Base-by-base conservation (phyloP, 2,113 vertebrate genomes). In the Ascaphus truei region DNA sequence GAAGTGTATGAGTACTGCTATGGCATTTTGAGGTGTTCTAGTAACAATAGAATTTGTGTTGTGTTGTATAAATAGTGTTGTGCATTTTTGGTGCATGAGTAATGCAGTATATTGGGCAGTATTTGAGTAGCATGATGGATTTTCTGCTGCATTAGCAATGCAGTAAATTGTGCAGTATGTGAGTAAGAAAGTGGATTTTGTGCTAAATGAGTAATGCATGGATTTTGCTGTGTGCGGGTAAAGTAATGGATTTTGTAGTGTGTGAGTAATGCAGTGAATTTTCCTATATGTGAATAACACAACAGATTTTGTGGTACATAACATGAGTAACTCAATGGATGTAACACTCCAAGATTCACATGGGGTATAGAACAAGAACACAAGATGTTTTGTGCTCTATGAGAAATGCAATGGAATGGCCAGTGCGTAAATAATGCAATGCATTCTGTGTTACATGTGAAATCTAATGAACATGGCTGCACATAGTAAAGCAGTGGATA, bases 81-180 rank as follows among this genome's bases (percentile, higher is more conserved):
- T 36, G 15, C 48, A 51, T 20, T 64, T 34, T 64, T 37, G 20
- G 10, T 27, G 4, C 31, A 41, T 3, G 8, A 29, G n/a, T n/a
- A n/a, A n/a, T n/a, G n/a, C n/a, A 53, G 34, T 65, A 53, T 65
- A 65, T 20, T 27, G 29, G 37, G n/a, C 15, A 65, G 23, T 12
- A 65, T 53, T 36, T n/a, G 23, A 36, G 23, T 22, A 25, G 30
- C 12, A 45, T n/a, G 20, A 51, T 29, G 18, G 22, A 51, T 51
- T 11, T 36, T 18, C 10, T 39, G 9, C 30, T 39, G 10, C 33
- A 53, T 37, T 53, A 53, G 7, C 29, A 29, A 53, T 39, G 48
- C 22, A 37, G 53, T 65, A 39, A 65, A 53, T 22, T 25, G 18
- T 20, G 30, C 29, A 51, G 16, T 33, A 12, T 51, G 45, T 47